phyloP scores from a whole-genome alignment of 23 tunicate genomes.

The Trididemnum nubilum region DNA sequence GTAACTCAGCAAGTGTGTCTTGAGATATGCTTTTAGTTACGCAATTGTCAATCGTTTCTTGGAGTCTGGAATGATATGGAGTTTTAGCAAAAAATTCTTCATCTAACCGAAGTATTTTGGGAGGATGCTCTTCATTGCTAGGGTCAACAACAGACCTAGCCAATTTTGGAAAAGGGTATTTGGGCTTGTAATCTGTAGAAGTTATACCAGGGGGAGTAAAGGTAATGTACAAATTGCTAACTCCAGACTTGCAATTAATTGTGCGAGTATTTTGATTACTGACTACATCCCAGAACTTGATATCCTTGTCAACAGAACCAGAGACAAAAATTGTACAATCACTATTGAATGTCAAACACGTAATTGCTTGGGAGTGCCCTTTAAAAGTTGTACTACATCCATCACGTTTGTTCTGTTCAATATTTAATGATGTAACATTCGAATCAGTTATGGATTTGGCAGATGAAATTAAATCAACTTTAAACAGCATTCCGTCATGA shows the following conservation, averaged over 20 bases:
- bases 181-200: slow-evolving; percentile 23
- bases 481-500: slow-evolving; percentile 44
- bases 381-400: neutral
- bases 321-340: slow-evolving; percentile 53
- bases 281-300: slow-evolving; percentile 64
- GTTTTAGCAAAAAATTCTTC: neutral
- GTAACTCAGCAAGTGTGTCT: neutral
- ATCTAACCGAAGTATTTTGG: neutral
- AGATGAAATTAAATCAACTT: slow-evolving; percentile 27
- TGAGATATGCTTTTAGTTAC: neutral
- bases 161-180: slow-evolving; percentile 41
- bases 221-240: slow-evolving; percentile 33
- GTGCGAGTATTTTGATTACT: slow-evolving; percentile 60
- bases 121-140: neutral
- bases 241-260: slow-evolving; percentile 15
- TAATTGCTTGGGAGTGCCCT: slow-evolving; percentile 45
- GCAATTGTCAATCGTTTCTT: neutral
- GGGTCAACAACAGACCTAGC: neutral
- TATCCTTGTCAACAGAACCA: slow-evolving; percentile 44
- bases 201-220: neutral
- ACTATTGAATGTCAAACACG: slow-evolving; percentile 34
- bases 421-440: neutral
- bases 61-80: neutral
- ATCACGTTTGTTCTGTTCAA: neutral
- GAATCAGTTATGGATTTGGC: neutral